phyloP scores from a whole-genome alignment of 2,888 invertebrate species.

The Clusia tigrina region DNA sequence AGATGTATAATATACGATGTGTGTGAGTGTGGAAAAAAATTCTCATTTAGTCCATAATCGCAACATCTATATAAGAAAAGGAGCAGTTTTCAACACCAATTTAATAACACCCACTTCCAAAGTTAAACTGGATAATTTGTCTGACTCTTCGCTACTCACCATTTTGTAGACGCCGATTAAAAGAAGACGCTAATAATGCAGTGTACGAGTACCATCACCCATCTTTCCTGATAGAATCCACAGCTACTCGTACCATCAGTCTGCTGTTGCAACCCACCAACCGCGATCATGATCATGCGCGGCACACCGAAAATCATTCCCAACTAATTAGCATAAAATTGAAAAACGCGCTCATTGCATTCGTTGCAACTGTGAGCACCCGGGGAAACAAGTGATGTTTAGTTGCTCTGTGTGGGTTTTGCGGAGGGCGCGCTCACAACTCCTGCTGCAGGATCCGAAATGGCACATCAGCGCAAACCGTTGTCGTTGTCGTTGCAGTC shows the following conservation, averaged over 20 bases:
- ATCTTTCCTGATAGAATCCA: too few species aligned
- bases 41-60: too few species aligned
- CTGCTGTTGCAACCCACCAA: not conserved
- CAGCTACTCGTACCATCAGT: not conserved
- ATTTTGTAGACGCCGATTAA: too few species aligned
- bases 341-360: constrained; percentile 55
- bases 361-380: constrained; percentile 28
- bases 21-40: too few species aligned
- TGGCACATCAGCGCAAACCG: constrained; percentile 3
- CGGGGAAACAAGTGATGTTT: constrained; percentile 16
- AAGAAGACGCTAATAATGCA: too few species aligned
- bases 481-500: constrained; percentile 27
- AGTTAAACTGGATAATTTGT: too few species aligned
- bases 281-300: constrained; percentile 10
- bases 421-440: constrained; percentile 11
- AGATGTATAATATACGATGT: too few species aligned
- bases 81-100: too few species aligned
- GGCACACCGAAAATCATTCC: constrained; percentile 41
- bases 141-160: too few species aligned
- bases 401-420: constrained; percentile 15
- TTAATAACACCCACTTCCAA: too few species aligned
- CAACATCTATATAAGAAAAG: too few species aligned
- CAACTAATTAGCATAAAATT: constrained; percentile 63
- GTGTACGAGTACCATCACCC: too few species aligned
- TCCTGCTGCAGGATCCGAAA: constrained; percentile 18